phyloP scores from a whole-genome alignment of 2,888 invertebrate genomes.

The Adelognathus sp. region DNA sequence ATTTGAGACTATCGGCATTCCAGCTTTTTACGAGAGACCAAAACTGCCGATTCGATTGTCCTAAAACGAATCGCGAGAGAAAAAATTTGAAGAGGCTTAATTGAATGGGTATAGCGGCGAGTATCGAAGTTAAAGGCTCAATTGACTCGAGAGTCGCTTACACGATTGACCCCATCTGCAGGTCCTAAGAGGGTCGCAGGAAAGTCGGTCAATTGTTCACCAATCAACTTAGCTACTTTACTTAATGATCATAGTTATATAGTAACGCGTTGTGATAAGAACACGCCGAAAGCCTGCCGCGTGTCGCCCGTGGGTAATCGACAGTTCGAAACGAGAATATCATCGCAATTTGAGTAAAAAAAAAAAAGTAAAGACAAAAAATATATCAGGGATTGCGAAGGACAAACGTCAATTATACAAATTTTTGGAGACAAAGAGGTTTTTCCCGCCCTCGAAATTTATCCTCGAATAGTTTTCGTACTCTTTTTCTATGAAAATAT shows the following conservation, averaged over 20 bases:
- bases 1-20: background rate
- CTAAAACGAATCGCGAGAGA: too few species aligned
- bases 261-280: slow-evolving; percentile 47
- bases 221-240: background rate
- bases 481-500: background rate
- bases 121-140: background rate
- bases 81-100: too few species aligned
- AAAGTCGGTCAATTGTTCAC: slow-evolving; percentile 9
- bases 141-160: background rate
- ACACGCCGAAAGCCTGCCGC: slow-evolving; percentile 6
- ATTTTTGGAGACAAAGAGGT: background rate
- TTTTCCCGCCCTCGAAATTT: background rate
- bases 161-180: slow-evolving; percentile 10
- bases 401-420: background rate
- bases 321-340: slow-evolving; percentile 41
- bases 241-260: background rate
- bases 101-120: too few species aligned
- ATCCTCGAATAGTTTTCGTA: background rate
- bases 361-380: background rate
- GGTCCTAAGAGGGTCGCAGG: slow-evolving; percentile 13
- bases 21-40: background rate
- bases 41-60: background rate
- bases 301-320: slow-evolving; percentile 15
- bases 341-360: slow-evolving; percentile 20
- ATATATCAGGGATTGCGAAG: background rate